Percentiles rank a stretch among this genome's conserved stretches.
Conservation (phyloP, 2,888 invertebrate species). For the Nomada fabriciana region DNA sequence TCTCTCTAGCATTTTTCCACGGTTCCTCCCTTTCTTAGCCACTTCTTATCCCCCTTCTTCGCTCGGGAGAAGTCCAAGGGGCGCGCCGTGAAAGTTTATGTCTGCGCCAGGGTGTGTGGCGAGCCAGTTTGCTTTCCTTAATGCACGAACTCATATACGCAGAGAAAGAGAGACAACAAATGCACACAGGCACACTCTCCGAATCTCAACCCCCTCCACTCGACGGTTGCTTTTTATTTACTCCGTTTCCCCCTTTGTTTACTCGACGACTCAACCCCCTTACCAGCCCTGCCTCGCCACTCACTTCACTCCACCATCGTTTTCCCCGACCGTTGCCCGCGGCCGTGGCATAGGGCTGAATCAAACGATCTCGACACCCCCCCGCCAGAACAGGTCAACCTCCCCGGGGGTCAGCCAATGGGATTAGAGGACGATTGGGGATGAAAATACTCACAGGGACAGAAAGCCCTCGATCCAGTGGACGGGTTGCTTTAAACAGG, state of each 20-base stretch:
- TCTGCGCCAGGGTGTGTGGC: slow-evolving; percentile 4
- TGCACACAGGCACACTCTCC: slow-evolving; percentile 13
- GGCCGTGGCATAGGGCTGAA: slow-evolving; percentile 48
- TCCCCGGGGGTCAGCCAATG: slow-evolving; percentile 59
- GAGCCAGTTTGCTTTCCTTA: slow-evolving; percentile 47
- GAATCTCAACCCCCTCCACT: slow-evolving; percentile 65
- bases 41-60: slow-evolving; percentile 9
- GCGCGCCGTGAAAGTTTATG: not conserved
- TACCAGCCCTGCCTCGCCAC: slow-evolving; percentile 8
- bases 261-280: slow-evolving; percentile 72
- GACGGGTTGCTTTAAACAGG: slow-evolving; percentile 45
- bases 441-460: slow-evolving; percentile 40
- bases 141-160: slow-evolving; percentile 48
- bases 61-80: not conserved
- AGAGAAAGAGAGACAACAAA: not conserved
- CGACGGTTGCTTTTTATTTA: slow-evolving; percentile 80
- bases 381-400: slow-evolving; percentile 8
- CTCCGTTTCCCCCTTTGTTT: slow-evolving; percentile 81
- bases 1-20: not conserved
- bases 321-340: slow-evolving; percentile 39
- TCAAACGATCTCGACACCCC: slow-evolving; percentile 62
- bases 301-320: slow-evolving; percentile 16
- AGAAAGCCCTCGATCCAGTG: slow-evolving; percentile 30
- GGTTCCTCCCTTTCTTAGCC: slow-evolving; percentile 27
- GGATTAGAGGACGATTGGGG: slow-evolving; percentile 69